Evolutionary conservation across 2,113 vertebrate genomes (phyloP).

Genomic region (Psammodynastes pulverulentus): DNA sequence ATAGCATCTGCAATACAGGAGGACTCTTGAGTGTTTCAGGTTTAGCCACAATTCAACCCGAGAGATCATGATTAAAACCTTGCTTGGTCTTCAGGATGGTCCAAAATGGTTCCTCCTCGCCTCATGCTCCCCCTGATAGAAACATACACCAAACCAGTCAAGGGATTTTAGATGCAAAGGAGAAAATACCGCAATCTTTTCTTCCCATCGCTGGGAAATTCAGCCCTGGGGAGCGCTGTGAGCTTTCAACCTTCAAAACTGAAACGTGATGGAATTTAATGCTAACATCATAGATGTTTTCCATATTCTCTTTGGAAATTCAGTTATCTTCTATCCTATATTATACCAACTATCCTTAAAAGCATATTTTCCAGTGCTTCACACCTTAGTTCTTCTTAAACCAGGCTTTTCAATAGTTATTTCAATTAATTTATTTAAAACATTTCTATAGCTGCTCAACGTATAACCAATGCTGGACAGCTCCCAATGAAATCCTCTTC

Average conservation of each 20-base stretch:
- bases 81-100: background rate
- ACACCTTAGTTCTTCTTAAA: background rate
- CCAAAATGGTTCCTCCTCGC: background rate
- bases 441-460: background rate
- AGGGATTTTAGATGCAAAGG: background rate
- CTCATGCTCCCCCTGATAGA: fast-evolving
- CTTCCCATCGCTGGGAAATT: background rate
- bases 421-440: background rate
- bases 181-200: background rate
- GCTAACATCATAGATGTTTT: background rate
- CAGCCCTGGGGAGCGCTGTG: background rate
- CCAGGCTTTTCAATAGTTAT: background rate
- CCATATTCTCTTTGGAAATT: background rate
- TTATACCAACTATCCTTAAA: background rate
- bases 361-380: background rate
- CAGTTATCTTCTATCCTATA: background rate
- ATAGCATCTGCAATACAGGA: background rate
- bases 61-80: background rate
- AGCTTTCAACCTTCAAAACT: background rate
- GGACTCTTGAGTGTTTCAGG: background rate
- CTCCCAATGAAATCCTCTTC: background rate
- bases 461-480: background rate
- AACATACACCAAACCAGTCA: background rate
- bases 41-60: background rate
- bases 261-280: background rate